Evolutionary conservation across 2,113 vertebrate species (phyloP), one percentile per base, ranked within the genome.

Genomic region (Psettodes erumei): DNA sequence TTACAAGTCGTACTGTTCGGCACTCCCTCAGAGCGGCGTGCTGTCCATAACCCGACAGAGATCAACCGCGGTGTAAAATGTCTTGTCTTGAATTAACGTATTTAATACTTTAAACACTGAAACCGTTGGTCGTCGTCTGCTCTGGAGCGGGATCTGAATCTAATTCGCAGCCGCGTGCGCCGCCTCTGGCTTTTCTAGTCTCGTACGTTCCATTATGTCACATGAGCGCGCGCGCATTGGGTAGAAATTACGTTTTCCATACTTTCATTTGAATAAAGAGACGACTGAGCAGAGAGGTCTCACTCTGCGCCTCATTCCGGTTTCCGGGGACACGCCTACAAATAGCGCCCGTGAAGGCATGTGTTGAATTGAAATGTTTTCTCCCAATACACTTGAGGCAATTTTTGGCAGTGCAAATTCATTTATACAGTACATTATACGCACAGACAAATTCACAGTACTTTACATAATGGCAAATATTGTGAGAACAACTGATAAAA

Each of bases 191-290:
- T 85, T 94, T 95, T 95, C 91, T 94, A 90, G 43, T 67, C 91
- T 90, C 83, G 85, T 71, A 83, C 28, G 59, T 83, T 86, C 91
- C 94, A 91, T 96, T 93, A 95, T 92, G 94, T 97, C 95, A 96
- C 91, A 82, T 55, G 65, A 81, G 85, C 65, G 35, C 81, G n/a
- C 54, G 83, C 53, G 85, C 80, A 95, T 93, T 95, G 95, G 95
- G 65, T 79, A 94, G 62, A 77, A 66, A 70, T 50, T 55, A 95
- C 94, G 94, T 94, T 86, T 51, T 61, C 32, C 67, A 71, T 25
- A 58, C n/a, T 64, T 53, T 55, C 9, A 56, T 93, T 93, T 92
- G 70, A 92, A 91, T 92, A 35, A 19, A 27, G 73, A 91, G 88
- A 70, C 75, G 15, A 42, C 60, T 2, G 13, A 12, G 3, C 18